phyloP scores from a whole-genome alignment of 2,888 invertebrate species.

The Zaprionus obscuricornis region DNA sequence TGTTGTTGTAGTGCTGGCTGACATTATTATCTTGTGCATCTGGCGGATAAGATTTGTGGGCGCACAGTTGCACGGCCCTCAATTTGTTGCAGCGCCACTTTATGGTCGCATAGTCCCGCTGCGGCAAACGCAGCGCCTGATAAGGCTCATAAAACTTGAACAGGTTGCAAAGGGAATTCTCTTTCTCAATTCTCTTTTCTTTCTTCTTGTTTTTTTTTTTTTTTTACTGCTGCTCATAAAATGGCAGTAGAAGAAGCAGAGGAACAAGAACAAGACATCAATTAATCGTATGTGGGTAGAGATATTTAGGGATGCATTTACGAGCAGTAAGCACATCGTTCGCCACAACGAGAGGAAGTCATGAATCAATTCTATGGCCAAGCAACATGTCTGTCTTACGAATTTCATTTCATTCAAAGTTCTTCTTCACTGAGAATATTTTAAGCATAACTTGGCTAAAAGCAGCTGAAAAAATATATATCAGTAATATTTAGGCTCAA shows the following conservation, averaged over 20 bases:
- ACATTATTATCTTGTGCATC: constrained; percentile 52
- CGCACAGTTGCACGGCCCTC: constrained; percentile 48
- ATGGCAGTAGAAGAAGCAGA: constrained; percentile 50
- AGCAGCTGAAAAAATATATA: no score
- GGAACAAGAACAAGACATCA: constrained; percentile 36
- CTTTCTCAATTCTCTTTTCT: background rate
- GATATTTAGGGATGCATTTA: constrained; percentile 24
- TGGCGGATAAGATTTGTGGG: constrained; percentile 50
- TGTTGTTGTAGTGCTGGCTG: constrained; percentile 11
- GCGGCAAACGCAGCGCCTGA: constrained; percentile 23
- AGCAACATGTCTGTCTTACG: constrained; percentile 1
- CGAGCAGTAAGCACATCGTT: constrained; percentile 15
- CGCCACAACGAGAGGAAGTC: constrained; percentile 49
- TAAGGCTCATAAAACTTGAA: constrained; percentile 50
- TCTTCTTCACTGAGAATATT: no score
- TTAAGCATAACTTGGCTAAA: no score
- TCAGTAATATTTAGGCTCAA: no score
- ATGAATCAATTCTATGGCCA: constrained; percentile 57
- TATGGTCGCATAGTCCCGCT: constrained; percentile 10
- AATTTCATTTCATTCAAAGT: constrained; percentile 4
- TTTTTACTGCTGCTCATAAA: constrained; percentile 61
- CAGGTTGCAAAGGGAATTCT: constrained; percentile 9
- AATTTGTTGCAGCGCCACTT: constrained; percentile 53
- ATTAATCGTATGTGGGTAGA: constrained; percentile 50
- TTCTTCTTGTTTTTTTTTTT: background rate